phyloP scores from a whole-genome alignment of 2,113 vertebrate genomes.

The Odobenus rosmarus region DNA sequence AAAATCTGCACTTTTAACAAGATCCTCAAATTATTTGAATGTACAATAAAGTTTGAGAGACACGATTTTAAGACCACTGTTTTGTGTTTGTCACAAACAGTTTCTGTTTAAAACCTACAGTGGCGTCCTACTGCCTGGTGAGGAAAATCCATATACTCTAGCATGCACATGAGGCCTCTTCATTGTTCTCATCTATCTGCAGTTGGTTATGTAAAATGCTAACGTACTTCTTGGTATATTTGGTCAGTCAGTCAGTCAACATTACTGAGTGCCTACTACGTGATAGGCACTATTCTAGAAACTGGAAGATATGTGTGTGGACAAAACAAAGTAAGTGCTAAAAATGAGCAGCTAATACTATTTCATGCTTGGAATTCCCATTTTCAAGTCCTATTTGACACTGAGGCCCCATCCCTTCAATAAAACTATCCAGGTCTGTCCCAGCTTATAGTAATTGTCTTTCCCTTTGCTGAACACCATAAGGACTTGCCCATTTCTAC shows the following conservation, averaged over 20 bases:
- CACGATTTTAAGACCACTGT: neutral
- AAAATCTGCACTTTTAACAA: constrained; percentile 50
- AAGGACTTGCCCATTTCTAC: neutral
- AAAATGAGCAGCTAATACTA: neutral
- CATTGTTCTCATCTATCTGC: neutral
- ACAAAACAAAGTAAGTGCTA: neutral
- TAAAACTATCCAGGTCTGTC: neutral
- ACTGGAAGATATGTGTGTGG: neutral
- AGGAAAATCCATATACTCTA: neutral
- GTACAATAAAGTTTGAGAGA: neutral
- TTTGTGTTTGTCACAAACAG: neutral
- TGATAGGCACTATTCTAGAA: neutral
- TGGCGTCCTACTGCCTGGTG: neutral
- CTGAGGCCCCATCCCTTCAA: neutral
- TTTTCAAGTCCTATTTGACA: neutral
- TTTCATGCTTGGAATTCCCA: neutral
- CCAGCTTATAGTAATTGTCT: neutral
- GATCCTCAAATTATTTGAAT: neutral
- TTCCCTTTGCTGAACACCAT: neutral
- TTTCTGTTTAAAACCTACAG: constrained; percentile 27
- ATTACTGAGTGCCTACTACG: neutral
- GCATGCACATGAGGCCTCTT: neutral
- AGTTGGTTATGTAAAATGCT: neutral
- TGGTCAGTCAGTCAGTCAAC: neutral
- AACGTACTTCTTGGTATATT: neutral